Conservation (phyloP, 2,888 invertebrate genomes). For the Microplitis manilae region DNA sequence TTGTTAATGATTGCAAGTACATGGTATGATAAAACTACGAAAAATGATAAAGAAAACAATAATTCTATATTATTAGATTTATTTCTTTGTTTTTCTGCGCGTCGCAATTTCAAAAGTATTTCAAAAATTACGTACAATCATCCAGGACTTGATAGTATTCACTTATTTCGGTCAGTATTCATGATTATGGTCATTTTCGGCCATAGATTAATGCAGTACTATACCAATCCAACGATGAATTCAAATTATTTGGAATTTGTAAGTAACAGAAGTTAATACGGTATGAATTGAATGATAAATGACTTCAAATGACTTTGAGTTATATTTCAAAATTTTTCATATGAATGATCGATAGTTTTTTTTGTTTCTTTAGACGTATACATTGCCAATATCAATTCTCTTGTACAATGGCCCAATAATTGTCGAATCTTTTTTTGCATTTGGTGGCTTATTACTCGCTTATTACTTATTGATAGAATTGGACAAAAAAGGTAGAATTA, state of each 20-base stretch:
- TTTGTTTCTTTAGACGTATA: conserved; percentile 74
- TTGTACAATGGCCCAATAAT: conserved; percentile 78
- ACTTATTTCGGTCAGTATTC: conserved; percentile 55
- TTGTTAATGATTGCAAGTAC: conserved; percentile 48
- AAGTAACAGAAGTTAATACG: conserved; percentile 3
- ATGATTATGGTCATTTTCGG: conserved; percentile 53
- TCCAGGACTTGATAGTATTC: conserved; percentile 59
- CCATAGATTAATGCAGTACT: conserved; percentile 56
- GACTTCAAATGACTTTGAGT: no score
- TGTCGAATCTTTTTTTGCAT: conserved; percentile 82
- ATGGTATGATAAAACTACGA: conserved; percentile 47
- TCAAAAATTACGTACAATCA: conserved; percentile 51
- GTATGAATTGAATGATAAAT: neutral
- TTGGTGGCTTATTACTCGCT: conserved; percentile 76
- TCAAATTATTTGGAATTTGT: conserved; percentile 55
- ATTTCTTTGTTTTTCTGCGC: conserved; percentile 60
- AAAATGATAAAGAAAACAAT: conserved; percentile 20
- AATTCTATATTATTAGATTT: conserved; percentile 43
- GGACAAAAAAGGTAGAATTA: conserved; percentile 54
- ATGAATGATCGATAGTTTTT: neutral
- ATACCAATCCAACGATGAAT: conserved; percentile 50
- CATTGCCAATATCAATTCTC: conserved; percentile 77
- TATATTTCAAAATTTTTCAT: no score
- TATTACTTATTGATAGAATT: conserved; percentile 56
- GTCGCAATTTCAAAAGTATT: conserved; percentile 56